phyloP scores from a whole-genome alignment of 2,113 vertebrate species.

The Hassar affinis region DNA sequence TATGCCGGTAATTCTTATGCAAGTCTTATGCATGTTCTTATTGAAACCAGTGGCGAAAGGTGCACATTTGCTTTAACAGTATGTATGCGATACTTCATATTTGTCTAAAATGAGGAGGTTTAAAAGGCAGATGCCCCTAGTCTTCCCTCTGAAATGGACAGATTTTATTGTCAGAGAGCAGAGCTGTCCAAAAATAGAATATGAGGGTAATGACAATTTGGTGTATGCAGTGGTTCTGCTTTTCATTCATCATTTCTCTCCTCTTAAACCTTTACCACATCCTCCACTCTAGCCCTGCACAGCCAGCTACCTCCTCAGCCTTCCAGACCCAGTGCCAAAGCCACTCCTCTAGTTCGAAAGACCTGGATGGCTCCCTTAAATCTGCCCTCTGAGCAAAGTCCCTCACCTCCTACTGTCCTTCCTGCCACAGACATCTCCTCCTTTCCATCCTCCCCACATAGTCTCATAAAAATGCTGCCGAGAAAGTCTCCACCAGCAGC shows the following conservation, averaged over 20 bases:
- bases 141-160: neutral
- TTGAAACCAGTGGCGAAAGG: neutral
- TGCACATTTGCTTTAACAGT: neutral
- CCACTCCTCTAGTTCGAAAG: slow-evolving; percentile 54
- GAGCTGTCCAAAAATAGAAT: neutral
- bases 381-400: slow-evolving; percentile 34
- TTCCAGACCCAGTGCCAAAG: slow-evolving; percentile 55
- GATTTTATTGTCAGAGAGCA: neutral
- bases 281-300: slow-evolving; percentile 49
- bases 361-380: slow-evolving; percentile 17
- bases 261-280: slow-evolving; percentile 13
- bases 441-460: neutral
- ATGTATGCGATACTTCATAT: neutral
- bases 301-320: slow-evolving; percentile 55
- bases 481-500: neutral
- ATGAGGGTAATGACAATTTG: neutral
- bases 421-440: neutral
- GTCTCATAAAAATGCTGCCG: neutral
- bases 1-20: neutral
- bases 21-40: neutral
- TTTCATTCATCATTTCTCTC: slow-evolving; percentile 19
- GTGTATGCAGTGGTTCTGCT: neutral
- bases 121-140: neutral
- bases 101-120: neutral
- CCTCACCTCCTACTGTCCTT: neutral